phyloP scores from a whole-genome alignment of 37 sponge, comb jelly and placozoan species.

The Haliclona indistincta region DNA sequence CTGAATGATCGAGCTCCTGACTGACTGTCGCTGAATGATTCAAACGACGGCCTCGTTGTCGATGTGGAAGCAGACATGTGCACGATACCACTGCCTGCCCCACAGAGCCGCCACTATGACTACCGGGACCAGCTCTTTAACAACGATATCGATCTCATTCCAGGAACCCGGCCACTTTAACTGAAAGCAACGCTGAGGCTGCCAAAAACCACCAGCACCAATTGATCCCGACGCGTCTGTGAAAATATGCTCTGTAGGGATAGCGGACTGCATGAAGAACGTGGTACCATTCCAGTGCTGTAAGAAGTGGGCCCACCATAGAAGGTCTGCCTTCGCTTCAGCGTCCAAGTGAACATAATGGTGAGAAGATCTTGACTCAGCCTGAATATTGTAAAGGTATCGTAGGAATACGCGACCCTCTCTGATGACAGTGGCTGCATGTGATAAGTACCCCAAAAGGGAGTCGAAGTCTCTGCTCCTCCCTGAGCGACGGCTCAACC shows the following conservation, averaged over 20 bases:
- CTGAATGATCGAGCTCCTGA: not conserved
- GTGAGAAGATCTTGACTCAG: not conserved
- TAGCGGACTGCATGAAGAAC: no score
- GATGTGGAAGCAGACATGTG: constrained; percentile 3
- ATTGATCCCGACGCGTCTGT: not conserved
- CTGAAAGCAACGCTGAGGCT: not conserved
- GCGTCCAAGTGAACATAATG: not conserved
- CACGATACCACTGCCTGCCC: not conserved
- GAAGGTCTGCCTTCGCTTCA: not conserved
- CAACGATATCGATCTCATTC: not conserved
- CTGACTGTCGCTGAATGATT: not conserved
- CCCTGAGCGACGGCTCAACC: not conserved
- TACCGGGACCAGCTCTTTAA: constrained; percentile 30
- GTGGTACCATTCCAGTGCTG: constrained; percentile 11
- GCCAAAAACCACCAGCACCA: not conserved
- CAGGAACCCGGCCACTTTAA: not conserved
- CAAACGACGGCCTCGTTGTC: constrained; percentile 16
- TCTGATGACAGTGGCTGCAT: no score
- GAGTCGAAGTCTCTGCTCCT: not conserved
- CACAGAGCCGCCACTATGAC: constrained; percentile 18
- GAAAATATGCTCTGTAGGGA: no score
- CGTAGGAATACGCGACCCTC: no score
- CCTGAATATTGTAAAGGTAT: no score
- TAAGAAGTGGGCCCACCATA: not conserved
- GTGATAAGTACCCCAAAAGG: not conserved